A percentile compares a stretch with the other conserved stretches of the same genome.
phyloP scores from a whole-genome alignment of 2,797 vertebrate genomes.

The Thamnophis elegans region DNA sequence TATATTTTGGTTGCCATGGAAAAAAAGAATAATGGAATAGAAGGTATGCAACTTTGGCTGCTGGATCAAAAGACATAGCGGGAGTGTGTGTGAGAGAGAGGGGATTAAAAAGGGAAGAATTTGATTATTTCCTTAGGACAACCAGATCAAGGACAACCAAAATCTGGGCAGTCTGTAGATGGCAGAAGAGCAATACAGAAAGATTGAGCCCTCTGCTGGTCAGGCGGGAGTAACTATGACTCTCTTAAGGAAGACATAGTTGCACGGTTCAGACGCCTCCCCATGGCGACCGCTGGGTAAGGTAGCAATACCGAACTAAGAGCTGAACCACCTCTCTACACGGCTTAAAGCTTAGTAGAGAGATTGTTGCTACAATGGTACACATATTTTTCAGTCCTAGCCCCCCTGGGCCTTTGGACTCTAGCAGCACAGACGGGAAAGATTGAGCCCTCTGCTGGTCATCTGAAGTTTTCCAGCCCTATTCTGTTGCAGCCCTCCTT shows the following conservation, averaged over 20 bases:
- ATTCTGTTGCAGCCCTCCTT: background rate
- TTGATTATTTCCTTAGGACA: background rate
- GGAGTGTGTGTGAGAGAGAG: background rate
- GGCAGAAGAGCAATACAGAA: background rate
- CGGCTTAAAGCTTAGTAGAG: too few species aligned
- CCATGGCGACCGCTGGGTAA: too few species aligned
- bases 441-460: background rate
- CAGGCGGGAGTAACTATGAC: background rate
- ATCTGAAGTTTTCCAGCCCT: background rate
- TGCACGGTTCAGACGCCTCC: too few species aligned
- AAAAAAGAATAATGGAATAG: constrained; percentile 1
- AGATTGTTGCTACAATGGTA: too few species aligned
- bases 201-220: background rate
- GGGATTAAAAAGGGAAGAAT: background rate
- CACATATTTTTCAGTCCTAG: too few species aligned
- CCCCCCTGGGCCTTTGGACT: too few species aligned
- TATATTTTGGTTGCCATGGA: constrained; percentile 51
- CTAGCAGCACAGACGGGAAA: too few species aligned
- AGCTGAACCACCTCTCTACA: too few species aligned
- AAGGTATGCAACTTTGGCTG: background rate
- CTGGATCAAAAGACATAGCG: constrained; percentile 19
- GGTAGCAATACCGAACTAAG: too few species aligned
- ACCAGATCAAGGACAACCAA: background rate
- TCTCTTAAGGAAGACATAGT: too few species aligned
- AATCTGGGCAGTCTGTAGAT: background rate